Evolutionary conservation across 2,888 invertebrate genomes (phyloP).

Genomic region (Pimpla rufipes): DNA sequence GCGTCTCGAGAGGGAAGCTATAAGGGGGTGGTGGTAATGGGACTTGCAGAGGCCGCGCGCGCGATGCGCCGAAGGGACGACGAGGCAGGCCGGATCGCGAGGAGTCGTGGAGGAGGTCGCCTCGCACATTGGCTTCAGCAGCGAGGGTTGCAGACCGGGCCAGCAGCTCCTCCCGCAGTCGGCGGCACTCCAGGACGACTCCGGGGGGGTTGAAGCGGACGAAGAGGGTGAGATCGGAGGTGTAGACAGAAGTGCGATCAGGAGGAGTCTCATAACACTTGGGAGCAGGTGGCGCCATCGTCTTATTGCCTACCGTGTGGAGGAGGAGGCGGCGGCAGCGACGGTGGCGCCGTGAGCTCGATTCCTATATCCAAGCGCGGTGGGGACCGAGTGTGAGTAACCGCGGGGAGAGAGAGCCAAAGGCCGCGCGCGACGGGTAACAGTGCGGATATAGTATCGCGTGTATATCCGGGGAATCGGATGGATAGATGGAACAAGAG

Average conservation of each 20-base stretch:
- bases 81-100: slow-evolving; percentile 34
- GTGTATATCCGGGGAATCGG: slow-evolving; percentile 41
- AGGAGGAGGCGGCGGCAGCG: too few species aligned
- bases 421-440: slow-evolving; percentile 1
- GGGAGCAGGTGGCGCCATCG: slow-evolving; percentile 80
- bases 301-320: slow-evolving; percentile 80
- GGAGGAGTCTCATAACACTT: slow-evolving; percentile 81
- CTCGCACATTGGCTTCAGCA: too few species aligned
- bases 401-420: background rate
- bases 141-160: slow-evolving; percentile 28
- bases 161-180: too few species aligned
- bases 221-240: slow-evolving; percentile 23
- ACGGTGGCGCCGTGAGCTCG: too few species aligned
- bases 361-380: slow-evolving; percentile 61
- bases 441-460: slow-evolving; percentile 34
- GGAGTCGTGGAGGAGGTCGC: slow-evolving; percentile 22
- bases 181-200: slow-evolving; percentile 31
- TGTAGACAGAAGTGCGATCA: slow-evolving; percentile 61
- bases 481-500: slow-evolving; percentile 33
- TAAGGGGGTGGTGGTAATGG: slow-evolving; percentile 73
- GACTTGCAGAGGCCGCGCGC: slow-evolving; percentile 67
- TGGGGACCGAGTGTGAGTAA: slow-evolving; percentile 49
- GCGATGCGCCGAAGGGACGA: slow-evolving; percentile 49
- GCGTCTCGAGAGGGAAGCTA: slow-evolving; percentile 67
- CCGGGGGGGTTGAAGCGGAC: background rate